Base-by-base conservation (phyloP, 2,888 invertebrate species). In the Pandemis cinnamomeana region DNA sequence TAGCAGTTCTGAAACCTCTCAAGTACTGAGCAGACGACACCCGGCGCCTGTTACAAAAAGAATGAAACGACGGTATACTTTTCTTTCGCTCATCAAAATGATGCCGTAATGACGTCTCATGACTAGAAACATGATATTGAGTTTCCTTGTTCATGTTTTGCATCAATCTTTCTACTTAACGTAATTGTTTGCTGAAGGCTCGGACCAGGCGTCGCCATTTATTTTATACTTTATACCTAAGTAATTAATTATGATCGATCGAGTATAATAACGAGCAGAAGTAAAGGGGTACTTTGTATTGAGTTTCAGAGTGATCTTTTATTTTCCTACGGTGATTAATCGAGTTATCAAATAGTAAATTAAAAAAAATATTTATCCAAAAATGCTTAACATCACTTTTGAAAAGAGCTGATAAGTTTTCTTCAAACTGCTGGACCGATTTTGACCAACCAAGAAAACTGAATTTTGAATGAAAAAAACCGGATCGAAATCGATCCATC, bases 101-200 rank as follows among this genome's bases (percentile, higher is more conserved):
- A 36, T 36, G 4, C 11, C 13, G 3, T 51, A 51, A 48, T 48
- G 27, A 66, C 27, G 36, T 36, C 41, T 13, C 60, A 61, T 41
- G 2, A 41, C 44, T 44, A 62, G 6, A 8, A 62, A 7, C 7
- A 10, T 6, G 7, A n/a, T 20, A 6, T 20, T 15, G 11, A 15
- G 11, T 15, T 46, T 20, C 20, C 20, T 44, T 63, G 64, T 66
- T 64, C 48, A 48, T 42, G 44, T 66, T 7, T 27, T 0, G 44
- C 53, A 62, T 62, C 53, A 53, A 67, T 53, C 7, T 41, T 15
- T 46, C 55, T 67, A 67, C 72, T 72, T 36, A 58, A n/a, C 20
- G 27, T 70, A 61, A 73, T 73, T 73, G 73, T 69, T 73, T 73
- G 73, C 73, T 11, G 13, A 66, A 60, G 58, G 69, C n/a, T 41